phyloP scores from a whole-genome alignment of 2,797 vertebrate genomes.

The Melanotaenia trifasciata region DNA sequence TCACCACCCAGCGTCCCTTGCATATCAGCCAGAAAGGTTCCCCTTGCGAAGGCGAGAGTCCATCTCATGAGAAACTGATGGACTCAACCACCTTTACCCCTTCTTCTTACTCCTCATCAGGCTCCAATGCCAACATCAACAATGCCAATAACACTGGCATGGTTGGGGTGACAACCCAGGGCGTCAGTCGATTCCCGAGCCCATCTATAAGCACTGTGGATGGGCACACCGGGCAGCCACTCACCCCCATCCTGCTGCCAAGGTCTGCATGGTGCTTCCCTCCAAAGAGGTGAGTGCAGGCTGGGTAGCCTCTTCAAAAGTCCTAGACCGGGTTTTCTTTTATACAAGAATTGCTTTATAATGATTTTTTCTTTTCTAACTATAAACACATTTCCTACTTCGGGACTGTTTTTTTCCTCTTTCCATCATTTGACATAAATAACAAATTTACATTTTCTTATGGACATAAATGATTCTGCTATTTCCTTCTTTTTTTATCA shows the following conservation, averaged over 20 bases:
- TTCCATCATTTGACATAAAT: conserved; percentile 2
- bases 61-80: conserved; percentile 95
- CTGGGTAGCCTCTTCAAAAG: neutral
- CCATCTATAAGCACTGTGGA: conserved; percentile 92
- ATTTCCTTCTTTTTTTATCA: conserved; percentile 53
- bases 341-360: neutral
- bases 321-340: neutral
- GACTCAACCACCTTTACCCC: conserved; percentile 96
- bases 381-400: conserved; percentile 2
- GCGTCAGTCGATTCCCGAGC: conserved; percentile 83
- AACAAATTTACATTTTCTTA: conserved; percentile 18
- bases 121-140: conserved; percentile 99
- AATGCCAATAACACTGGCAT: conserved; percentile 98
- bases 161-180: conserved; percentile 69
- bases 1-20: conserved; percentile 95
- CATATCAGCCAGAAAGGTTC: conserved; percentile 96
- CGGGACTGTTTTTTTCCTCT: conserved; percentile 9
- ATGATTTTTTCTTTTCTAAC: neutral
- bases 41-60: conserved; percentile 92
- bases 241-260: conserved; percentile 89
- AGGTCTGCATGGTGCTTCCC: conserved; percentile 92
- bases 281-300: conserved; percentile 87
- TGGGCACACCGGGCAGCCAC: conserved; percentile 85
- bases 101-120: conserved; percentile 96
- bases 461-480: conserved; percentile 43